Evolutionary conservation across 2,797 vertebrate species (phyloP), one percentile per base, ranked within the genome.

Genomic region (Argya squamiceps): DNA sequence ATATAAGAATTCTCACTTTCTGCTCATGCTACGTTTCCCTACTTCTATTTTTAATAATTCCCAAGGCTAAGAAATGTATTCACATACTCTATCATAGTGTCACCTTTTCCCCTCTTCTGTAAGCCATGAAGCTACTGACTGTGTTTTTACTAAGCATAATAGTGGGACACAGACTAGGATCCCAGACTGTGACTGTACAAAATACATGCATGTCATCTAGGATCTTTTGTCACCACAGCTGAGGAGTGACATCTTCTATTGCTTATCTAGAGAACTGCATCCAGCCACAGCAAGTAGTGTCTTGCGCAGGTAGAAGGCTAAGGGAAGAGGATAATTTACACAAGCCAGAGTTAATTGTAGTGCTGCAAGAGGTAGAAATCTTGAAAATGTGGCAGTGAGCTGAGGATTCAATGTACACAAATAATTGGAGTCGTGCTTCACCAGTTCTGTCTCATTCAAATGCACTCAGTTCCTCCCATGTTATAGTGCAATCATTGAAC

Each of bases 171-270:
- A 75, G 3, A 22, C 19, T 46, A 43, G 59, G 29, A 79, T 82
- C 49, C 15, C 36, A 70, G 84, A 49, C 21, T 26, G 27, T n/a
- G 39, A 37, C 64, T 65, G 18, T 83, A 17, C 26, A 55, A 69
- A 76, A 36, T 29, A 39, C 15, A 1, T 4, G 1, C 10, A 1
- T 8, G 2, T 23, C 2, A 0, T 74, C 44, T 79, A 69, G 36
- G 49, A 26, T 70, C 5, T 55, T 87, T 34, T 70, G 23, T 68
- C 47, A 41, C 21, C 12, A 19, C 39, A 32, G 5, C 55, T 81
- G 65, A 62, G 71, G 43, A 77, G 18, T 10, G 14, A 5, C 22
- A 7, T 1, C 3, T 11, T 50, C 14, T 76, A 1, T 47, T 9
- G 4, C 15, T 74, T 64, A 12, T 7, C 8, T 46, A 67, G 36